phyloP scores from a whole-genome alignment of 2,113 vertebrate genomes.

The Opisthocomus hoazin region DNA sequence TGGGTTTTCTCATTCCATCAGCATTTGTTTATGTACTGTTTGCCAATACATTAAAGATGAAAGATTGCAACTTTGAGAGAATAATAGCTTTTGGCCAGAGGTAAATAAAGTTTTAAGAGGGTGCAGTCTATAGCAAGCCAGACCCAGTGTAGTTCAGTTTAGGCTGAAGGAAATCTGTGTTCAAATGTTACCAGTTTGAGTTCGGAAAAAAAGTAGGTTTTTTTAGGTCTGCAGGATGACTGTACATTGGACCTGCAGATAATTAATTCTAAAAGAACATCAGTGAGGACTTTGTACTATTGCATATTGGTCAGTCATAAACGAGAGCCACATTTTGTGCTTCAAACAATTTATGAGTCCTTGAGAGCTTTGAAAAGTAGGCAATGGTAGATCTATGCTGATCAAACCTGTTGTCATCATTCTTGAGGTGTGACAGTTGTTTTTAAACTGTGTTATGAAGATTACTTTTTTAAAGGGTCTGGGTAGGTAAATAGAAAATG shows the following conservation, averaged over 20 bases:
- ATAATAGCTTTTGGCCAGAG: not conserved
- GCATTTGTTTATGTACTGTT: not conserved
- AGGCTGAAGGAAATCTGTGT: not conserved
- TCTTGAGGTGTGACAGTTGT: not conserved
- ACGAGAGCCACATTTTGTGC: not conserved
- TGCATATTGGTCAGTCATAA: not conserved
- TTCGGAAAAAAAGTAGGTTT: not conserved
- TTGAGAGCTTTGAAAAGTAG: not conserved
- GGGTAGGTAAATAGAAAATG: not conserved
- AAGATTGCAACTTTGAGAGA: not conserved
- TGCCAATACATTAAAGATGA: not conserved
- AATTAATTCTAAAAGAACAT: not conserved
- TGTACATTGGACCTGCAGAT: not conserved
- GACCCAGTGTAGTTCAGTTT: not conserved
- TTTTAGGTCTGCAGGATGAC: not conserved
- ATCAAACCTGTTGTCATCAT: not conserved
- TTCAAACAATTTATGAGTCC: not conserved
- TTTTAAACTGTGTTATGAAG: not conserved
- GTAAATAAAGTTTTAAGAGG: not conserved
- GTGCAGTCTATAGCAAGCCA: not conserved
- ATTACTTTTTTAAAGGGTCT: not conserved
- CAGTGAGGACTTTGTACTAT: not conserved
- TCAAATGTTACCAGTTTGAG: not conserved
- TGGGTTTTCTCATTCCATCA: not conserved
- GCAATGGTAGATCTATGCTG: not conserved